Base-by-base conservation (phyloP, 2,888 invertebrate genomes). In the Cremastinae sp. region DNA sequence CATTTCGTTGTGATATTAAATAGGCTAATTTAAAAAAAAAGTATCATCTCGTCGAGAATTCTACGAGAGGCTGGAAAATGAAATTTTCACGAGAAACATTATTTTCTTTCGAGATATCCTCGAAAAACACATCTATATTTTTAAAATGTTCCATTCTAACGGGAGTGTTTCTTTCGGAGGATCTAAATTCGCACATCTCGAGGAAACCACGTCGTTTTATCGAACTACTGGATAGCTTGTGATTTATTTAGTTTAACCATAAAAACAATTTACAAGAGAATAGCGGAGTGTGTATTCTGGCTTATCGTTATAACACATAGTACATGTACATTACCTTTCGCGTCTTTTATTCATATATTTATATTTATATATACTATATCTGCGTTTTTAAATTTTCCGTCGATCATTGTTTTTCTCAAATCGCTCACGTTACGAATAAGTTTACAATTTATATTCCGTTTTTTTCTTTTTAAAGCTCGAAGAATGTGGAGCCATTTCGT, bases 201-300 rank as follows among this genome's bases (percentile, higher is more conserved):
- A 28, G 18, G 20, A 71, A 66, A 36, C 51, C 47, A 41, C 12
- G 16, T 73, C 28, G 49, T 56, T 45, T 36, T 56, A 70, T 78
- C 51, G 74, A 74, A 74, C 71, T 76, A 74, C 81, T 81, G 83
- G 85, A 86, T 83, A 88, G 85, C 83, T 86, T 87, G 86, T 87
- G 88, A 89, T 89, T 88, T 89, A 89, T 89, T 89, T 86, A 85
- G 82, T 86, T 59, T 87, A 89, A 88, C 86, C 88, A 89, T 89
- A 88, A 89, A 89, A 89, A 88, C 86, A 88, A 89, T 88, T 88
- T 89, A 88, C 88, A 89, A 83, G 84, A 82, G 83, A 86, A 77
- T 69, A 76, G 71, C 68, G 72, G 16, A 14, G 41, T 51, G 28
- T 62, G 47, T 74, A 74, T 78, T 72, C 64, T 74, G 65, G 76